Percentiles rank a stretch among this genome's conserved stretches.
Conservation (phyloP, 2,888 invertebrate species). For the Agapetus fuscipes region DNA sequence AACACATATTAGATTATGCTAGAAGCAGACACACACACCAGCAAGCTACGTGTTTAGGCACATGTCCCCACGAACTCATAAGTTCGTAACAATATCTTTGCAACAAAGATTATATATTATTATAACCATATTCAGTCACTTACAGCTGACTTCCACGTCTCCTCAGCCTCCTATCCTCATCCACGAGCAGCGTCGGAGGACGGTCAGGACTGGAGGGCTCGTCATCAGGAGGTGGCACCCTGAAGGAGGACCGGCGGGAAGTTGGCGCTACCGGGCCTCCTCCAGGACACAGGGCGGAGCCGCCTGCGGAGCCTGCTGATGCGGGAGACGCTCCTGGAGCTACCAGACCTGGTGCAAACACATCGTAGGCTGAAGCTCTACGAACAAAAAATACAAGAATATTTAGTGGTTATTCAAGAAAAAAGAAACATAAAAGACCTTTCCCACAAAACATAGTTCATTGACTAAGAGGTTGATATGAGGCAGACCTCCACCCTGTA, state of each 20-base stretch:
- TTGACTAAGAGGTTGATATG: no score
- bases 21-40: no score
- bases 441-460: no score
- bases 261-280: conserved; percentile 37
- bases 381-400: not conserved
- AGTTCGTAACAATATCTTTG: no score
- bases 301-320: conserved; percentile 14
- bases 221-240: conserved; percentile 47
- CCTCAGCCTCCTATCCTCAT: conserved; percentile 63
- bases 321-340: conserved; percentile 26
- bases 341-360: conserved; percentile 45
- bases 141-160: conserved; percentile 78
- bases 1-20: no score
- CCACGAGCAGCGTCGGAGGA: conserved; percentile 51
- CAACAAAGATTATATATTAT: no score
- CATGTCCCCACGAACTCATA: no score
- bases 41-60: no score
- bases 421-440: no score
- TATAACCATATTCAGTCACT: no score
- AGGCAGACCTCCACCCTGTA: no score
- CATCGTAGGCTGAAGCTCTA: conserved; percentile 76
- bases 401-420: no score
- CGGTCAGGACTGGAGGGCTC: conserved; percentile 45
- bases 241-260: conserved; percentile 54
- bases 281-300: conserved; percentile 26